Base-by-base conservation (phyloP, 2,797 vertebrate genomes). In the Bovichtus variegatus region DNA sequence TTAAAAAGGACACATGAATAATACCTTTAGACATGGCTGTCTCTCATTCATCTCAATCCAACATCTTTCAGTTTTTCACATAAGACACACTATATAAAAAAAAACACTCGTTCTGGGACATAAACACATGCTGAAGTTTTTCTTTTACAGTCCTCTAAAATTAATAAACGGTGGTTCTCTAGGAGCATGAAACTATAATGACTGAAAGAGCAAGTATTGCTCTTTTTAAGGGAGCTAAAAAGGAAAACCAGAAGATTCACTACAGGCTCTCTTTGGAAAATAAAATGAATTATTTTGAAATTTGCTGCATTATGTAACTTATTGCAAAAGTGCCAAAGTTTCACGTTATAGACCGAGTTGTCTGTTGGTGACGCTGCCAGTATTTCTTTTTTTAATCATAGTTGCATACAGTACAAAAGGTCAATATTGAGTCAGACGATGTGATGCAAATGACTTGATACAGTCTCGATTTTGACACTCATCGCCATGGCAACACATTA, bases 361-460 rank as follows among this genome's bases (percentile, higher is more conserved):
- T 65, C 25, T 15, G 27, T 66, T 38, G 10, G 65, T 44, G 46
- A 49, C 27, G 19, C 49, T 50, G 54, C 57, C 69, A 49, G 47
- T 58, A 34, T 34, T 8, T 34, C n/a, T n/a, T 16, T 71, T 16
- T 75, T 54, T 51, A 70, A 76, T 51, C 50, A 31, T 38, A 66
- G 65, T n/a, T 70, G 69, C 61, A 51, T 34, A 60, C 76, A 81
- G 87, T 83, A 88, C 85, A 85, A 91, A 91, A 80, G 76, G 87
- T 80, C 86, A 81, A 73, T n/a, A n/a, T 16, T 25, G 55, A 76
- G 70, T 84, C 63, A 29, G 31, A 80, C 53, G 3, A 64, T 1
- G 10, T 59, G 75, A 64, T 49, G 16, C 44, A 74, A 54, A 63
- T 23, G 36, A 68, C 41, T 50, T 61, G 27, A 86, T 67, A 40